Evolutionary conservation across 2,888 invertebrate species (phyloP).

Genomic region (Drosophila rubida): DNA sequence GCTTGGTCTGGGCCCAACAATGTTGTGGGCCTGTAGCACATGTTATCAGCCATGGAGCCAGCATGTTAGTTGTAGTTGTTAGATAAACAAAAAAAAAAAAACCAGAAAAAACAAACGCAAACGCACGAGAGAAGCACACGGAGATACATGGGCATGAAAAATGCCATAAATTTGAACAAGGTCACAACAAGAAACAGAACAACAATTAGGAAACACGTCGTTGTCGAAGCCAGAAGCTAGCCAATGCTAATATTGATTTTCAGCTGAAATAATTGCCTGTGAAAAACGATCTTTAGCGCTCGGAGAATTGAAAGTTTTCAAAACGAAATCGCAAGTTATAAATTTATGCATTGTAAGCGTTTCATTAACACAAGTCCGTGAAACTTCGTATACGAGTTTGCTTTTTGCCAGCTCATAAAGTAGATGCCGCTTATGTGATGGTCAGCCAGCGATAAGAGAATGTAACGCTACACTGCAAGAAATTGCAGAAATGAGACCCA

Average conservation of each 20-base stretch:
- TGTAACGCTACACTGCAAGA: slow-evolving; percentile 23
- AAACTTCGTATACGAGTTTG: slow-evolving; percentile 11
- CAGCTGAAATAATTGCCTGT: slow-evolving; percentile 29
- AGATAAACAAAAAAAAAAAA: slow-evolving; percentile 63
- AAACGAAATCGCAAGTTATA: slow-evolving; percentile 13
- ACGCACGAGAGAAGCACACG: slow-evolving; percentile 17
- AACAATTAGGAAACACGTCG: slow-evolving; percentile 59
- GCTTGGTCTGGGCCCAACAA: slow-evolving; percentile 2
- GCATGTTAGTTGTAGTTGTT: slow-evolving; percentile 54
- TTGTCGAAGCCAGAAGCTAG: slow-evolving; percentile 19
- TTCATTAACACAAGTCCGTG: slow-evolving; percentile 52
- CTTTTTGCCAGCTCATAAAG: slow-evolving; percentile 21
- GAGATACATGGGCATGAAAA: slow-evolving; percentile 42
- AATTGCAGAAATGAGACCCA: neutral
- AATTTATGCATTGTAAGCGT: slow-evolving; percentile 50
- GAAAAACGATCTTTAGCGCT: slow-evolving; percentile 8
- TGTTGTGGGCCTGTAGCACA: slow-evolving; percentile 40
- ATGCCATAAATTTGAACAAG: slow-evolving; percentile 69
- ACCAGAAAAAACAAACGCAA: slow-evolving; percentile 15
- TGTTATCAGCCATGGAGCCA: slow-evolving; percentile 54
- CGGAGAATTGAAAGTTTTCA: slow-evolving; percentile 15
- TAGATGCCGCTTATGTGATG: slow-evolving; percentile 26
- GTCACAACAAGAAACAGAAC: slow-evolving; percentile 56
- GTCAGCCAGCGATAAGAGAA: slow-evolving; percentile 31
- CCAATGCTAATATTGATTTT: slow-evolving; percentile 58